phyloP scores from a whole-genome alignment of 1,140 invertebrate genomes.

The Drosophila burlai region DNA sequence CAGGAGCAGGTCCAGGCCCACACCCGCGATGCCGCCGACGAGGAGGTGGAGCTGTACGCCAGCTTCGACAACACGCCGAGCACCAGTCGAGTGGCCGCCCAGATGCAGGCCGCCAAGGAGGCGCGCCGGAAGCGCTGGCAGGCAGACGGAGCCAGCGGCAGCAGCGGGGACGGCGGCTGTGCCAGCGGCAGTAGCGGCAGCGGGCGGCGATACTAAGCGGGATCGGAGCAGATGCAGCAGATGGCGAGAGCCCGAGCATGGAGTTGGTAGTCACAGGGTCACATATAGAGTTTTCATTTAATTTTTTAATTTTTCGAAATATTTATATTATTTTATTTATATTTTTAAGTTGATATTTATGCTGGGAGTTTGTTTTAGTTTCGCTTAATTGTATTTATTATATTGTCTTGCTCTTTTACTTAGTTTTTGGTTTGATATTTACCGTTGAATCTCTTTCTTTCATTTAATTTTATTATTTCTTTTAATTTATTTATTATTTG shows the following conservation, averaged over 20 bases:
- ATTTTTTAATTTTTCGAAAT: not conserved
- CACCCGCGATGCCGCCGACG: constrained; percentile 69
- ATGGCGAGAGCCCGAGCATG: not conserved
- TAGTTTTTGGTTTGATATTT: not conserved
- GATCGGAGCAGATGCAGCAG: not conserved
- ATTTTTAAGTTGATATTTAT: not conserved
- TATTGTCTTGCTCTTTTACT: not conserved
- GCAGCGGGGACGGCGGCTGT: constrained; percentile 70
- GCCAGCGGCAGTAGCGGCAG: constrained; percentile 66
- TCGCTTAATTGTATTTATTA: not conserved
- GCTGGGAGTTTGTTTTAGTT: not conserved
- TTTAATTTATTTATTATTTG: not conserved
- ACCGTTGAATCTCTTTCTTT: not conserved
- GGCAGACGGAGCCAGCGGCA: constrained; percentile 75
- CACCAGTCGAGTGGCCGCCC: constrained; percentile 79
- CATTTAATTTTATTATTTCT: not conserved
- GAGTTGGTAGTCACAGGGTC: not conserved
- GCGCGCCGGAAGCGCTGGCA: constrained; percentile 75
- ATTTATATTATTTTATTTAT: not conserved
- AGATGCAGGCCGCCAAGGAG: constrained; percentile 82
- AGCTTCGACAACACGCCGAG: constrained; percentile 72
- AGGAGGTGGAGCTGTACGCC: constrained; percentile 80
- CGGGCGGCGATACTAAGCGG: constrained; percentile 61
- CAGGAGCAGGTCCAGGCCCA: not conserved
- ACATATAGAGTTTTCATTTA: not conserved